Evolutionary conservation across 2,113 vertebrate genomes (phyloP).

Genomic region (Porphyrio hochstetteri): DNA sequence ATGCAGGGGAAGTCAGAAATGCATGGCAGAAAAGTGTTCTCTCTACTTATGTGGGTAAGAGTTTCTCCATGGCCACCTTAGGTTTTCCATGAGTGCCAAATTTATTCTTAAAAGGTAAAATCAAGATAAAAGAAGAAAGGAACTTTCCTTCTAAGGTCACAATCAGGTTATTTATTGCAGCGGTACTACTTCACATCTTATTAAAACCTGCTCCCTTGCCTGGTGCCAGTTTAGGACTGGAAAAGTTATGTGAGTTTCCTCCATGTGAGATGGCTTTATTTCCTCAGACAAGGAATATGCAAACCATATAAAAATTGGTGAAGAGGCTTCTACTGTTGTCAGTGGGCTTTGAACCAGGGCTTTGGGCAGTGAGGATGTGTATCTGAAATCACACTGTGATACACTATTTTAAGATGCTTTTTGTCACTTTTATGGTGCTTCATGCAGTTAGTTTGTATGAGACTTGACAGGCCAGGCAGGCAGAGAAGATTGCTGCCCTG

Average conservation of each 20-base stretch:
- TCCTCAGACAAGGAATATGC: neutral
- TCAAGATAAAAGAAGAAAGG: neutral
- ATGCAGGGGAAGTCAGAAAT: neutral
- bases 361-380: neutral
- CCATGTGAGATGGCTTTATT: neutral
- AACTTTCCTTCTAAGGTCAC: neutral
- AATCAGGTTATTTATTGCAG: neutral
- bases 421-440: neutral
- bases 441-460: neutral
- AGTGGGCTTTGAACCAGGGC: neutral
- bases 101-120: neutral
- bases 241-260: neutral
- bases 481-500: neutral
- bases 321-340: neutral
- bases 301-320: neutral
- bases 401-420: neutral
- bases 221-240: neutral
- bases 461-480: neutral
- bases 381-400: neutral
- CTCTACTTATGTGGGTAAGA: neutral
- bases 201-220: neutral
- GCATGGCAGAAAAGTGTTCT: neutral
- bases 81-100: neutral
- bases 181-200: neutral
- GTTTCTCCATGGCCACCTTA: neutral